These are phyloP conservation scores for Colossoma macropomum DNA, from an alignment of 2,113 vertebrate genomes.

Conservation along the genomic window DNA sequence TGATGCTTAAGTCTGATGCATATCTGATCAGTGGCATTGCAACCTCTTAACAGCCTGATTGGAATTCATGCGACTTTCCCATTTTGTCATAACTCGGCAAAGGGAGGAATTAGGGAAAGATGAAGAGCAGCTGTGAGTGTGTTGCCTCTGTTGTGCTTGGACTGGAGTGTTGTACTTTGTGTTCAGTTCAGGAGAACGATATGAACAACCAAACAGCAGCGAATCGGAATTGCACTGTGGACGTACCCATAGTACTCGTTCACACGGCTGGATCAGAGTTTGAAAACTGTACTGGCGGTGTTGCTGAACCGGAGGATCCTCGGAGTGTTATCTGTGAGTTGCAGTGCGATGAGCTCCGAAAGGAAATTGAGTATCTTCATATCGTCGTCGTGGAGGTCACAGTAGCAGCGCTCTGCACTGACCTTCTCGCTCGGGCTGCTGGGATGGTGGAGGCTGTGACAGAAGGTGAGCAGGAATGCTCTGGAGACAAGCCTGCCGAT, in stretches of 20 bases:
- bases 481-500: conserved; percentile 84
- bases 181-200: too few species aligned
- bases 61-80: too few species aligned
- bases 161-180: too few species aligned
- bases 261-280: neutral
- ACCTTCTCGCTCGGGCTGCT: conserved; percentile 54
- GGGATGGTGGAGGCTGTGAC: conserved; percentile 74
- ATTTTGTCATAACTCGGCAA: too few species aligned
- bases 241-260: too few species aligned
- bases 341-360: conserved; percentile 72
- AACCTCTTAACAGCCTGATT: too few species aligned
- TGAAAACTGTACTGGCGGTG: conserved; percentile 53
- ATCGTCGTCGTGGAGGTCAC: conserved; percentile 16
- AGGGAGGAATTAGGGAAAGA: too few species aligned
- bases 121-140: too few species aligned
- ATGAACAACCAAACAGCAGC: neutral
- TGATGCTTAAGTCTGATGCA: too few species aligned
- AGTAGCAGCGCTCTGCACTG: conserved; percentile 25
- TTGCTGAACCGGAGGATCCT: conserved; percentile 65
- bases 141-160: too few species aligned
- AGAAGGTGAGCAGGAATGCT: conserved; percentile 88
- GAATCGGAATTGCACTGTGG: too few species aligned
- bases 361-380: conserved; percentile 58
- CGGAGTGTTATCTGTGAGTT: conserved; percentile 53
- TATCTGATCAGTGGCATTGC: too few species aligned